Evolutionary conservation across 2,797 vertebrate genomes (phyloP), one percentile per base, ranked within the genome.

Genomic region (Neomorphus geoffroyi): DNA sequence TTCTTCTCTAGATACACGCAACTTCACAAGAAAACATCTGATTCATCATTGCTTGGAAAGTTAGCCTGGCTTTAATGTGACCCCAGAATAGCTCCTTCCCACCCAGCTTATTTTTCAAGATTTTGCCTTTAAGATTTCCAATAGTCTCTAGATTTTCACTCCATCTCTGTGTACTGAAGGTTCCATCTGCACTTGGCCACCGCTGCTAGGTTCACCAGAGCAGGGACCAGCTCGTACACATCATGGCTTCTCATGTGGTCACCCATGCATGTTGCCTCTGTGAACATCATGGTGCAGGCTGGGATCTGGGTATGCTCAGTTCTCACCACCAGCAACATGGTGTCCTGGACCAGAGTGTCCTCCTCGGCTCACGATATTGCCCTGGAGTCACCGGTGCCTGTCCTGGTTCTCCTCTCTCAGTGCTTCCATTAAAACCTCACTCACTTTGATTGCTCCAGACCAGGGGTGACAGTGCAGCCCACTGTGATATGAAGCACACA

Each of bases 221-320:
- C 58, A 72, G 23, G 28, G 13, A 84, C 28, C 51, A 77, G 39
- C 10, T 58, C 50, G 22, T 7, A 33, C 10, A 26, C 6, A 12
- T 23, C n/a, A 16, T 1, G 11, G 19, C 24, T 65, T 79, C 70
- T 74, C 41, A 60, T 14, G 39, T n/a, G n/a, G n/a, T 56, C 1
- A 1, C 11, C 30, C 26, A 4, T 8, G 4, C 0, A 0, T 26
- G 2, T 74, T 79, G 41, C 69, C 35, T 81, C 33, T 21, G 1
- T 6, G 9, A 48, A 32, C 39, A 24, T 32, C 39, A 39, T 0
- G 4, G 22, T 33, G 30, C 11, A 32, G 11, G 13, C 1, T 67
- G 62, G 50, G 37, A 65, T 61, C 18, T 41, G 50, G 26, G 19
- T 54, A 53, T 21, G 8, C 46, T 65, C 9, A 6, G 5, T 50